These are phyloP conservation scores for Lytechinus pictus DNA, from an alignment of 35 echinoderm and acorn worm species.

Conservation along the genomic window DNA sequence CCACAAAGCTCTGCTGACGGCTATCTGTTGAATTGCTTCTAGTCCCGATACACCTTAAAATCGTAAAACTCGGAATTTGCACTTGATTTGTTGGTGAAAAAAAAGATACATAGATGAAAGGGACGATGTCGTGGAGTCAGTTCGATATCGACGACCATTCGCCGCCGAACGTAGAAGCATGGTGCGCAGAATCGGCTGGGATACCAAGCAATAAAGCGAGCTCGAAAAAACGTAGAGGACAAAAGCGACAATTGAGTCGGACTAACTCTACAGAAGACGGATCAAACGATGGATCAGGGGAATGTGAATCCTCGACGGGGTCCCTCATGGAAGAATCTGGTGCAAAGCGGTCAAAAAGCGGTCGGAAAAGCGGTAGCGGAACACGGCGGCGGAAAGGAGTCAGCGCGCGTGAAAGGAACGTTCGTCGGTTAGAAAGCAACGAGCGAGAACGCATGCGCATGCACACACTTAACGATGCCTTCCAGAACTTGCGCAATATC, in stretches of 20 bases:
- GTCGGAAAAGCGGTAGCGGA: conserved; percentile 65
- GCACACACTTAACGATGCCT: conserved; percentile 99
- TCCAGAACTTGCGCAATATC: conserved; percentile 95
- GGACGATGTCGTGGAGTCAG: conserved; percentile 74
- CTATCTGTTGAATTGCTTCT: not conserved
- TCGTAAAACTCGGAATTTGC: not conserved
- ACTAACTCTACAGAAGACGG: conserved; percentile 86
- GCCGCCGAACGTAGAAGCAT: conserved; percentile 47
- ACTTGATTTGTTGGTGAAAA: conserved; percentile 3
- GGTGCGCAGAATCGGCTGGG: conserved; percentile 47
- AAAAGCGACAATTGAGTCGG: conserved; percentile 76
- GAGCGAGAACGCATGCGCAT: conserved; percentile 98
- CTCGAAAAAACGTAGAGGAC: conserved; percentile 54
- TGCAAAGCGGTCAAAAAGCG: conserved; percentile 63
- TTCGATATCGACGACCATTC: conserved; percentile 62
- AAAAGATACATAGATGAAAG: conserved; percentile 24
- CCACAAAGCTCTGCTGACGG: not conserved
- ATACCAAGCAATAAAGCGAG: conserved; percentile 31
- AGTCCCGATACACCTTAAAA: not conserved
- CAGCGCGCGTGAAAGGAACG: conserved; percentile 90
- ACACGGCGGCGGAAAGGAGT: conserved; percentile 74
- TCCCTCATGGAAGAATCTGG: conserved; percentile 76
- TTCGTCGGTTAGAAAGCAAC: conserved; percentile 93
- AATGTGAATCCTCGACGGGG: conserved; percentile 84
- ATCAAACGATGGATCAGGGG: conserved; percentile 87